phyloP scores from a whole-genome alignment of 2,113 vertebrate species.

The Labeo rohita region DNA sequence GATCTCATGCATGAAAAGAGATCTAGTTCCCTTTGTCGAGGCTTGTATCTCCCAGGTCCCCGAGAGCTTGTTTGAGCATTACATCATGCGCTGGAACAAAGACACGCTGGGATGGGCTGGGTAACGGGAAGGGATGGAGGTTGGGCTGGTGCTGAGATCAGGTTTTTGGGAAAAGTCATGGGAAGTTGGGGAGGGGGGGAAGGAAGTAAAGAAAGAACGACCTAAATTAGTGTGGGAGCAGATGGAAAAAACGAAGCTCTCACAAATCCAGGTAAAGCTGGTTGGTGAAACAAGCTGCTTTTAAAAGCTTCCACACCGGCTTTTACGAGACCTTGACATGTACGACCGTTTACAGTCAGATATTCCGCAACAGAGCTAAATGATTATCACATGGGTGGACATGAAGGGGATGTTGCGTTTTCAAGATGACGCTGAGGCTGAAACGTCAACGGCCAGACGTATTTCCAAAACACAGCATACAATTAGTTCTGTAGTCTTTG shows the following conservation, averaged over 20 bases:
- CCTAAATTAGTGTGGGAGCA: constrained; percentile 56
- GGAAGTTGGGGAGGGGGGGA: constrained; percentile 42
- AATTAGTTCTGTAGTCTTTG: constrained; percentile 36
- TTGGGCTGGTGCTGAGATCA: constrained; percentile 68
- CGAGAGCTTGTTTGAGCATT: constrained; percentile 71
- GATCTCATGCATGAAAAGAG: constrained; percentile 74
- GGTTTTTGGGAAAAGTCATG: constrained; percentile 66
- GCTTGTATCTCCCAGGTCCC: constrained; percentile 71
- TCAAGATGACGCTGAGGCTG: constrained; percentile 15
- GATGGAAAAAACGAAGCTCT: constrained; percentile 50
- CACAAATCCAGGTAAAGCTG: constrained; percentile 30
- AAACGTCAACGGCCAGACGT: constrained; percentile 19
- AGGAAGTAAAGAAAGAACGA: constrained; percentile 23
- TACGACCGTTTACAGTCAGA: constrained; percentile 39
- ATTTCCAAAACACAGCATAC: constrained; percentile 42
- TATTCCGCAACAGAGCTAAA: constrained; percentile 37
- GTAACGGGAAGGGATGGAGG: constrained; percentile 43
- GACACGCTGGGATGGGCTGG: constrained; percentile 54
- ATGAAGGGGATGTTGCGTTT: constrained; percentile 21
- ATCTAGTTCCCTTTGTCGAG: constrained; percentile 73
- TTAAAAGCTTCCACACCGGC: not conserved
- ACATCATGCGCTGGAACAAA: constrained; percentile 74
- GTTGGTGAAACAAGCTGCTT: not conserved
- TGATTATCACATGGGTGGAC: constrained; percentile 40
- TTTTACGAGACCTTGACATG: constrained; percentile 42